Evolutionary conservation across 1,140 invertebrate species (phyloP), one percentile per base, ranked within the genome.

Genomic region (Drosophila insularis): DNA sequence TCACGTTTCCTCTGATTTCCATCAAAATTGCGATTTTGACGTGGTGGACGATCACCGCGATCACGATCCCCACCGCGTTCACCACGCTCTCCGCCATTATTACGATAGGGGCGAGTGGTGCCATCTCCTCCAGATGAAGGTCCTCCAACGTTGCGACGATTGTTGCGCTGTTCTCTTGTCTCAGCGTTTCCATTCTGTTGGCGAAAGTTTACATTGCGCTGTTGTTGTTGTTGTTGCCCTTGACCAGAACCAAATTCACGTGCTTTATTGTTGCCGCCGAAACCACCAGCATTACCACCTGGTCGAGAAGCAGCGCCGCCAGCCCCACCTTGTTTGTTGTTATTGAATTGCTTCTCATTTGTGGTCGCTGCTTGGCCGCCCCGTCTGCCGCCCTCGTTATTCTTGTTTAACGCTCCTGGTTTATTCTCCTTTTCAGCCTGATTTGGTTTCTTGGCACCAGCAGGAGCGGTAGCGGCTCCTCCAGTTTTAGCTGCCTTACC

Each of bases 401-500:
- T 90, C 65, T 91, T 91, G 63, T 82, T 91, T 10, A 91, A 68
- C 87, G 94, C 93, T 81, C 92, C 92, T 90, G 93, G 92, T 92
- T 97, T 96, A 92, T 97, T 97, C 93, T 97, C 96, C 91, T 97
- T 98, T 91, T 97, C 96, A 50, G 95, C 95, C 68, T 96, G 85
- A 71, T 89, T 91, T 23, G 82, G 78, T 70, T 89, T 91, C 62
- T 90, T 91, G 27, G 69, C 54, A 68, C 64, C 59, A 40, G 60
- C 59, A 21, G 37, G 14, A 37, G 56, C 69, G 11, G 54, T 55
- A 8, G 40, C 13, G 61, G 58, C 43, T 17, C 62, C 62, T 23
- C 68, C 72, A 59, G 77, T 40, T 80, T 82, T 84, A 27, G 81
- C 65, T 67, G 67, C 68, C 62, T 74, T 67, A 27, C 70, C 53